Evolutionary conservation across 2,888 invertebrate genomes (phyloP).

Genomic region (Miltochrista miniata): DNA sequence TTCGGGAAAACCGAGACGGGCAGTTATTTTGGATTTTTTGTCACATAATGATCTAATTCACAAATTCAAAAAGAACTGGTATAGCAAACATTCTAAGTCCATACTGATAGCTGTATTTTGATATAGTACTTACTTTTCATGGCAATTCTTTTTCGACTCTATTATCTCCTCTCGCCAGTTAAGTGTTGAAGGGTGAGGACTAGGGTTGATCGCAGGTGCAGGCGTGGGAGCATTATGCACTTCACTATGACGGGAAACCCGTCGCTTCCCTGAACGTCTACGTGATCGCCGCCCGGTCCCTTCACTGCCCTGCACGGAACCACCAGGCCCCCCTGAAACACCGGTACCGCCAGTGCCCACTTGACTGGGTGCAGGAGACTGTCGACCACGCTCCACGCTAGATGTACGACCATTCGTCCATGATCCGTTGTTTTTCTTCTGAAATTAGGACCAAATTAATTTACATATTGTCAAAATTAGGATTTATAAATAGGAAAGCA

Average conservation of each 20-base stretch:
- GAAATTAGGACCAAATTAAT: slow-evolving; percentile 9
- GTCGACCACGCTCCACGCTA: slow-evolving; percentile 63
- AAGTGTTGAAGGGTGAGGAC: slow-evolving; percentile 45
- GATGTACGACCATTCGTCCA: slow-evolving; percentile 59
- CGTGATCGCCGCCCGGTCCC: slow-evolving; percentile 44
- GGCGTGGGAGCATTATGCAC: slow-evolving; percentile 13
- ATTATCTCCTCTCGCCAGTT: slow-evolving; percentile 80
- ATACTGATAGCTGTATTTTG: no score
- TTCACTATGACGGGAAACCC: slow-evolving; percentile 38
- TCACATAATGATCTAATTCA: no score
- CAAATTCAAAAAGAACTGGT: no score
- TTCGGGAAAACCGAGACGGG: no score
- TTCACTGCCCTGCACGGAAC: slow-evolving; percentile 5
- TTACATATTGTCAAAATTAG: neutral
- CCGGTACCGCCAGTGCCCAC: slow-evolving; percentile 31
- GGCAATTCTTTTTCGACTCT: slow-evolving; percentile 67
- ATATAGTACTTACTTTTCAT: slow-evolving; percentile 55
- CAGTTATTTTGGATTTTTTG: no score
- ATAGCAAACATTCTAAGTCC: no score
- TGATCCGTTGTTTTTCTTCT: slow-evolving; percentile 61
- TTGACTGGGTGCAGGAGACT: slow-evolving; percentile 50
- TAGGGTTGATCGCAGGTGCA: slow-evolving; percentile 3
- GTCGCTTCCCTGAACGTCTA: slow-evolving; percentile 46
- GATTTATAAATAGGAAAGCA: no score
- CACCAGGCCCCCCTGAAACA: slow-evolving; percentile 24